Evolutionary conservation across 2,888 invertebrate species (phyloP), one percentile per base, ranked within the genome.

Genomic region (Blomia tropicalis): DNA sequence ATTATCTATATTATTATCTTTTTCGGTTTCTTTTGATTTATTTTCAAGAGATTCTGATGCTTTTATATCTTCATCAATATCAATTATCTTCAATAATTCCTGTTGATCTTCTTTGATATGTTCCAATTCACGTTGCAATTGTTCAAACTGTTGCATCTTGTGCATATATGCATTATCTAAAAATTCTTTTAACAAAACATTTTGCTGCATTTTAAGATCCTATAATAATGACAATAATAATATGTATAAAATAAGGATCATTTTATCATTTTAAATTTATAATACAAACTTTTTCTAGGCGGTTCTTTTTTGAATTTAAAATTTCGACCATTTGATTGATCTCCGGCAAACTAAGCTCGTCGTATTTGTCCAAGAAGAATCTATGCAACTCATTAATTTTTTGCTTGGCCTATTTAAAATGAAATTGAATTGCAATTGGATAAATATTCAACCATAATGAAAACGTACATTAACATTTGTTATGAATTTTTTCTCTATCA

Each of bases 241-340:
- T 51, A 51, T 51, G n/a, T 59, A 64, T 5, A 56, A 56, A 23
- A 36, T 56, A 17, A 66, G 22, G 41, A 63, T 44, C 27, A 44
- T n/a, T 36, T 41, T 47, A 56, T 41, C 17, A 63, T 58, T 47
- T 47, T 47, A 19, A 59, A 47, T n/a, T 53, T n/a, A 41, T n/a
- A 59, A 51, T 5, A 69, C 71, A 70, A 74, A 88, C 87, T 0
- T 85, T 83, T 73, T 88, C 85, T 25, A 90, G 75, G 56, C 85
- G 77, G 59, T 84, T 82, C 73, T 87, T 87, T 63, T 86, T 79
- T 65, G 85, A 82, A 4, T 83, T 82, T 59, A 90, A 76, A 62
- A 87, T 80, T 69, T 85, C 85, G 62, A 90, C 75, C 80, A 90
- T 82, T 1, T 82, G 80, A 70, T 87, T 86, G 0, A 90, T 84